A percentile compares a stretch with the other conserved stretches of the same genome.
These are phyloP conservation scores for Sebastes taczanowskii DNA, from an alignment of 2,797 vertebrate species.

Conservation along the genomic window DNA sequence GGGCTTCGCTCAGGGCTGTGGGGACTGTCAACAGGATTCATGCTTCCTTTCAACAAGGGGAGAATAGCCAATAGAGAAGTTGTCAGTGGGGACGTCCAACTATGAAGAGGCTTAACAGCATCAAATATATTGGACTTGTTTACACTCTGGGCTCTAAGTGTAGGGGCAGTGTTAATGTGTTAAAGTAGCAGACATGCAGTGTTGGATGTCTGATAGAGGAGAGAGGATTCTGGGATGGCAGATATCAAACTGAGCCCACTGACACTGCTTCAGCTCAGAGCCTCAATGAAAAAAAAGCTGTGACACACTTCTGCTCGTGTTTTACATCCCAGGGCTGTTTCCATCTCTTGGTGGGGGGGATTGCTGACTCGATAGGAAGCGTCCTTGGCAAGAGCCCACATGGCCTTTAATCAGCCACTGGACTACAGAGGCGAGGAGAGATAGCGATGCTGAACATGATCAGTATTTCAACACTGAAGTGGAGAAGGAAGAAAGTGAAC, in stretches of 20 bases:
- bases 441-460: conserved; percentile 15
- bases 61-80: conserved; percentile 35
- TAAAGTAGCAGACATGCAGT: background rate
- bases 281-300: conserved; percentile 17
- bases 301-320: conserved; percentile 51
- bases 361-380: conserved; percentile 59
- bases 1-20: conserved; percentile 38
- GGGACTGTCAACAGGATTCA: conserved; percentile 55
- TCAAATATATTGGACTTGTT: conserved; percentile 38
- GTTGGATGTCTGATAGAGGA: conserved; percentile 3
- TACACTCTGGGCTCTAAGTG: conserved; percentile 4
- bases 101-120: conserved; percentile 24
- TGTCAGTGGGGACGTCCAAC: conserved; percentile 24
- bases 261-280: background rate
- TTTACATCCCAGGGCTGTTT: conserved; percentile 54
- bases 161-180: conserved; percentile 31
- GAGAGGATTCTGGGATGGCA: conserved; percentile 15
- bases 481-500: background rate
- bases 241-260: conserved; percentile 21
- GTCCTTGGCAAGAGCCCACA: conserved; percentile 27
- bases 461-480: background rate
- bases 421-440: conserved; percentile 15
- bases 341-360: conserved; percentile 19
- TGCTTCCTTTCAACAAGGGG: conserved; percentile 45
- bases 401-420: conserved; percentile 36